phyloP scores from a whole-genome alignment of 2,797 vertebrate genomes.

The Scolopax bukidnonensis region DNA sequence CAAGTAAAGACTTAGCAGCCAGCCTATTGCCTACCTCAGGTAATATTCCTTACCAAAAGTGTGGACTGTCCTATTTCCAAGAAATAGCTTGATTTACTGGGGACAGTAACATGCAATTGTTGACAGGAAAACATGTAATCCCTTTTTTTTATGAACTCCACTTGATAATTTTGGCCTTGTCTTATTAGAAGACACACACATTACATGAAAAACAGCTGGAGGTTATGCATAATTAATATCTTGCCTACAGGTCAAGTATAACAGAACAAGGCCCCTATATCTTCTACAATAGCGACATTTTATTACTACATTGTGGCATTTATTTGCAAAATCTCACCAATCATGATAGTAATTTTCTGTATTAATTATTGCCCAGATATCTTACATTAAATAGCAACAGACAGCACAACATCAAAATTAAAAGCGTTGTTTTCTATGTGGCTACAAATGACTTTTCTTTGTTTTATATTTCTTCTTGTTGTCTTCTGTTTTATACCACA shows the following conservation, averaged over 20 bases:
- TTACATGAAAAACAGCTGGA: neutral
- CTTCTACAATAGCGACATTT: neutral
- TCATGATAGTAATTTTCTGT: neutral
- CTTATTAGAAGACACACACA: neutral
- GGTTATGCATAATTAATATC: slow-evolving; percentile 12
- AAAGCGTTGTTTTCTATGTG: neutral
- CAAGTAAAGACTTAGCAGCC: neutral
- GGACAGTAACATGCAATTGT: neutral
- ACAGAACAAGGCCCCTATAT: neutral
- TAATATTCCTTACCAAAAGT: neutral
- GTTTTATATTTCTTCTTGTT: neutral
- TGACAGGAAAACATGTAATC: neutral
- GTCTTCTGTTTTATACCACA: neutral
- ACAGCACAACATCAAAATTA: neutral
- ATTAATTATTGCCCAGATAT: neutral
- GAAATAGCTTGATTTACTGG: neutral
- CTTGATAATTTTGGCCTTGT: neutral
- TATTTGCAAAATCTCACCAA: neutral
- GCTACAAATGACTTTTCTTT: neutral
- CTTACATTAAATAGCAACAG: neutral
- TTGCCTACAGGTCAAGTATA: neutral
- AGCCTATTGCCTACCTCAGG: neutral
- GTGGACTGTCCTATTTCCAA: neutral
- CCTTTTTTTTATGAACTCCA: neutral
- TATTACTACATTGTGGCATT: neutral